Conservation (phyloP, 2,888 invertebrate species). For the Cistogaster globosa region DNA sequence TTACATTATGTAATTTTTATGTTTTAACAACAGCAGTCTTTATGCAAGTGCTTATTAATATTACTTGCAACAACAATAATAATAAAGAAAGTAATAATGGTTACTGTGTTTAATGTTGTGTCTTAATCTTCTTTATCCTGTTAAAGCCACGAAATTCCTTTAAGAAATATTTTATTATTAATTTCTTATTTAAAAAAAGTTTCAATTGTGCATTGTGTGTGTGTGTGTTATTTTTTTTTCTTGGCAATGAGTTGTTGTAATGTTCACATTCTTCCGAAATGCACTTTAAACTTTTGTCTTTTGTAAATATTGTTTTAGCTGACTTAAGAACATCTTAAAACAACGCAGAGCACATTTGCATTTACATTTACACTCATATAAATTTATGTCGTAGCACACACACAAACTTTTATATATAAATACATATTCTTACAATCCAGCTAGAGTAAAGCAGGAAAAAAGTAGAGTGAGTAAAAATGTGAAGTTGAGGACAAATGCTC, state of each 20-base stretch:
- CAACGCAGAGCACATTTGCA: constrained; percentile 34
- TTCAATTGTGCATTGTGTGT: not conserved
- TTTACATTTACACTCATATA: not conserved
- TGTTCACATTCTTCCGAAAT: constrained; percentile 63
- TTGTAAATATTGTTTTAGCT: constrained; percentile 71
- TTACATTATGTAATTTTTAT: no score
- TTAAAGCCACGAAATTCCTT: constrained; percentile 65
- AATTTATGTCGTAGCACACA: no score
- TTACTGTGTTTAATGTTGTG: not conserved
- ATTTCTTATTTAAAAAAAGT: constrained; percentile 60
- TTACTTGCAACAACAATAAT: constrained; percentile 17
- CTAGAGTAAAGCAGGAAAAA: not conserved
- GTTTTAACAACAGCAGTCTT: no score
- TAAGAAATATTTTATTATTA: constrained; percentile 68
- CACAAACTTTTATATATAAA: not conserved
- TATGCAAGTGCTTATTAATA: not conserved
- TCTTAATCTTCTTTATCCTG: constrained; percentile 39
- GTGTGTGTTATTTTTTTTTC: constrained; percentile 1
- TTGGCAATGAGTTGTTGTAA: constrained; percentile 52
- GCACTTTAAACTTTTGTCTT: constrained; percentile 71
- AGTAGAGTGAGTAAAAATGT: not conserved
- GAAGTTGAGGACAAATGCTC: constrained; percentile 22
- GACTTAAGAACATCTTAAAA: constrained; percentile 65
- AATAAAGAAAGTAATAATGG: constrained; percentile 2
- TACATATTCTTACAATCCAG: not conserved